These are phyloP conservation scores for Apodemia hepburni DNA, from an alignment of 2,888 invertebrate genomes.

Conservation along the genomic window DNA sequence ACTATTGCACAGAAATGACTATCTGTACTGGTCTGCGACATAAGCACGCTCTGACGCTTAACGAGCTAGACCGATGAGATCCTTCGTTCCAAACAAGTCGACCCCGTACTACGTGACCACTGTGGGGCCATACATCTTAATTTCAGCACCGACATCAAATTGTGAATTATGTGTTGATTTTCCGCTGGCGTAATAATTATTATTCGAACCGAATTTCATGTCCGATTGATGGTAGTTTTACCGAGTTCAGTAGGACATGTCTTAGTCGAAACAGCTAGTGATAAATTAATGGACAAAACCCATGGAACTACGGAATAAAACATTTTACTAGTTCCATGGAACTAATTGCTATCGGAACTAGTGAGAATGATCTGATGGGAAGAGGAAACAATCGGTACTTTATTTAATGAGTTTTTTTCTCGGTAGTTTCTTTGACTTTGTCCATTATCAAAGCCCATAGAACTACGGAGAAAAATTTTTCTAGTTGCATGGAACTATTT, in stretches of 20 bases:
- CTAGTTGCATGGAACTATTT: no score
- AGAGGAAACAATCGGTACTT: no score
- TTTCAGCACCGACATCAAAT: conserved; percentile 57
- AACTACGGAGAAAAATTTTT: no score
- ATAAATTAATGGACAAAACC: no score
- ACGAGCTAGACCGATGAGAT: conserved; percentile 75
- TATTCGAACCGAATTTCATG: conserved; percentile 11
- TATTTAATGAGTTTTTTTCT: no score
- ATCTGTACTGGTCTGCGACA: neutral
- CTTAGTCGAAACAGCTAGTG: no score
- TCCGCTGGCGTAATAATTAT: conserved; percentile 6
- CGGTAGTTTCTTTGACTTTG: no score
- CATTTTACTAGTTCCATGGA: no score
- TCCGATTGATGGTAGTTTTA: neutral
- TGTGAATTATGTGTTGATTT: conserved; percentile 45
- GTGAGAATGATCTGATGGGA: no score
- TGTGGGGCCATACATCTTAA: conserved; percentile 51
- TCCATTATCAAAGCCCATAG: no score
- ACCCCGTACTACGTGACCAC: conserved; percentile 65
- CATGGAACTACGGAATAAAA: no score
- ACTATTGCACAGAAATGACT: neutral
- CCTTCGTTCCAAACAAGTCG: conserved; percentile 76
- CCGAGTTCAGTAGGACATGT: neutral
- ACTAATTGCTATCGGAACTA: no score
- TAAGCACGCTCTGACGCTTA: conserved; percentile 70